These are phyloP conservation scores for Oncorhynchus gorbuscha DNA, from an alignment of 2,113 vertebrate genomes.

Conservation along the genomic window DNA sequence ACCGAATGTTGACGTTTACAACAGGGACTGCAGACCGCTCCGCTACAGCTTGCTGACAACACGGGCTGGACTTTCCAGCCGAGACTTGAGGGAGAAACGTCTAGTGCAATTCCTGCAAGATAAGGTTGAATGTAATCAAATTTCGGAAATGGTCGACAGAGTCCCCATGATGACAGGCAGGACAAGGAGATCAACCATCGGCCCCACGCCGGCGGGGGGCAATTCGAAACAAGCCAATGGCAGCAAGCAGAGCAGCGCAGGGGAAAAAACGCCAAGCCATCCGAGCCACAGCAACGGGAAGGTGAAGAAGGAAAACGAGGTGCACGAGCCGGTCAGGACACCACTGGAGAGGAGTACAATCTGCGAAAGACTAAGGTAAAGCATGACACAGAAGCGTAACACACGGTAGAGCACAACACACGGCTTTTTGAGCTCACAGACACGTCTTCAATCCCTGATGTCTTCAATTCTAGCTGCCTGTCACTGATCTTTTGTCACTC, in stretches of 20 bases:
- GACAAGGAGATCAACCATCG: conserved; percentile 66
- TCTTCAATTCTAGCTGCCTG: no score
- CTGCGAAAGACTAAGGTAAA: conserved; percentile 66
- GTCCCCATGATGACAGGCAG: conserved; percentile 52
- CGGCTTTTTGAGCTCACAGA: no score
- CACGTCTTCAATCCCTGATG: background rate
- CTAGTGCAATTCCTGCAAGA: conserved; percentile 35
- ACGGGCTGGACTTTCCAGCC: no score
- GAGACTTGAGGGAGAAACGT: background rate
- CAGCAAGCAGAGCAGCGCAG: conserved; percentile 41
- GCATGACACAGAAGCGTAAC: no score
- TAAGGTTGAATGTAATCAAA: conserved; percentile 17
- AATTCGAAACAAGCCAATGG: conserved; percentile 56
- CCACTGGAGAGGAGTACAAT: conserved; percentile 48
- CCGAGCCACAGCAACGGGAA: conserved; percentile 24
- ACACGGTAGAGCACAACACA: no score
- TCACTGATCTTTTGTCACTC: no score
- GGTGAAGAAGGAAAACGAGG: conserved; percentile 18
- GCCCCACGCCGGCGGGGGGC: conserved; percentile 40
- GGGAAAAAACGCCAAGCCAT: conserved; percentile 23
- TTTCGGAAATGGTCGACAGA: conserved; percentile 67
- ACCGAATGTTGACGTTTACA: no score
- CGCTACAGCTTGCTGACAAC: no score
- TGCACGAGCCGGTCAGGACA: background rate
- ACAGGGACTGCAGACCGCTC: no score